Evolutionary conservation across 1,140 invertebrate genomes (phyloP), one percentile per base, ranked within the genome.

Genomic region (Drosophila biarmipes): DNA sequence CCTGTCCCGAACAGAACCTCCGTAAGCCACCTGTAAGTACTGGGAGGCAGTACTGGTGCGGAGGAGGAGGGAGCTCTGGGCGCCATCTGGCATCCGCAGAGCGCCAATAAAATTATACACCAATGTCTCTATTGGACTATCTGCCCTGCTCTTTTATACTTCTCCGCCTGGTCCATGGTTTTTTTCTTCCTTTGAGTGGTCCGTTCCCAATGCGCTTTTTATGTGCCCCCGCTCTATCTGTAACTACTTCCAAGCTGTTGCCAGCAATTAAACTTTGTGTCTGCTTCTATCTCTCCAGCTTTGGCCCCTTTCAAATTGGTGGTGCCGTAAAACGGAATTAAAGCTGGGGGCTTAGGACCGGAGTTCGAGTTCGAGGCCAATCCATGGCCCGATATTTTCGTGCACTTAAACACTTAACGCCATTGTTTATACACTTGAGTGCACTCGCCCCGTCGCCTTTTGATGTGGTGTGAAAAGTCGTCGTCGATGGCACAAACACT

Each of bases 401-500:
- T 89, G 79, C 84, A 87, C 84, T 87, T 87, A 87, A 87, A 87
- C 84, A 87, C 84, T 87, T 87, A 87, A 89, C 84, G 84, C 84
- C 84, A 89, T 87, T 87, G 84, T 87, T 87, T 87, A 87, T 87
- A 87, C 84, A 87, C 84, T 87, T 87, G 84, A 87, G 84, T 87
- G 84, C 84, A 87, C 84, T 87, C 66, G 73, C 63, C 72, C 73
- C 72, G 78, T 61, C 66, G 84, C 75, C 84, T 81, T 84, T 87
- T 87, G 75, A 87, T 87, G 84, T 80, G 84, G 84, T 84, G 84
- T 89, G 79, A 87, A 87, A 89, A 87, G 82, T 86, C 84, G 82
- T 69, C 67, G 82, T 69, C 67, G 74, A 77, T 69, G 42, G 64
- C 73, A 72, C 64, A 61, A 55, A 73, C 54, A 57, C 46, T 52